Base-by-base conservation (phyloP, 2,888 invertebrate species). In the Osmoderma eremita region DNA sequence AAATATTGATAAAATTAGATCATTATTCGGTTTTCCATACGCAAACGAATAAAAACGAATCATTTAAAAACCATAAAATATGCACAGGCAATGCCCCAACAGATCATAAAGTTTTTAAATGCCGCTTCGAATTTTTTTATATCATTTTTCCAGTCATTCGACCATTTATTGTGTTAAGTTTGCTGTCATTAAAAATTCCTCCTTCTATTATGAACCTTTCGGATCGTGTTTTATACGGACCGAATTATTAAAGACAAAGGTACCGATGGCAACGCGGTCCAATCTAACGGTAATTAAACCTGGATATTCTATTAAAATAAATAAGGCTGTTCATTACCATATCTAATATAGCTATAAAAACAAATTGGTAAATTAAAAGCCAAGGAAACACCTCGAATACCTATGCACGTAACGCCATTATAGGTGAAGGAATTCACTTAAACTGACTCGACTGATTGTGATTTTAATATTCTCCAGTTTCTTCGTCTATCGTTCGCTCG, bases 101-200 rank as follows among this genome's bases (percentile, higher is more conserved):
- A 30, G 74, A 72, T 74, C 77, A 76, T 78, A 78, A 78, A 78
- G 76, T 68, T 76, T 77, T 77, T 76, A 71, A 77, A 74, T 75
- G 71, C 72, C 74, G 71, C 73, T 74, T 74, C 71, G 72, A 72
- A 63, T 48, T 76, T 78, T 78, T 76, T 77, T 77, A 77, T 78
- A 77, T 77, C 73, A 30, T 30, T 30, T 74, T 72, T 17, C 30
- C 6, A 24, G 30, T 48, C 41, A 56, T 1, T 38, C 30, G 36
- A 38, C 38, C 22, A 13, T 36, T 17, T 18, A 61, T 61, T 45
- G 56, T 56, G 41, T 2, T 49, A 17, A 20, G 12, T 12, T 20
- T 18, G 20, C 8, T 42, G n/a, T 48, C 48, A 54, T 54, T 65
- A 65, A 56, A 54, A 54, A 65, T 24, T 30, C 18, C 15, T 17